Base-by-base conservation (phyloP, 2,888 invertebrate genomes). In the Cacoxenus indagator region DNA sequence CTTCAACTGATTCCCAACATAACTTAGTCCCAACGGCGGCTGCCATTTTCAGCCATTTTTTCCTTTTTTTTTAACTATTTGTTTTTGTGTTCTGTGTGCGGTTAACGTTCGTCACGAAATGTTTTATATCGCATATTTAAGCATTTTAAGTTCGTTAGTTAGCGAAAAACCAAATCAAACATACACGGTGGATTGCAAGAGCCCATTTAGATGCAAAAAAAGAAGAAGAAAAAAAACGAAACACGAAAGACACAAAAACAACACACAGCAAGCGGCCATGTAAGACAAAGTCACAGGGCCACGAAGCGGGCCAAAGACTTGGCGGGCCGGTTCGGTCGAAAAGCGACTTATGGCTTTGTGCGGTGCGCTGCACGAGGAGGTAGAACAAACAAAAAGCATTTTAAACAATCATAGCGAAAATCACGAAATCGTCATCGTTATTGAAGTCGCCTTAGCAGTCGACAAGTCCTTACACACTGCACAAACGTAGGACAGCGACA, bases 41-140 rank as follows among this genome's bases (percentile, higher is more conserved):
- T 17, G 17, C 48, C 48, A 48, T 37, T 37, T 37, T 37, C 14
- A 14, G 1, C 5, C 37, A 9, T 9, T 31, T 4, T 31, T 31
- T 31, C 5, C 31, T 31, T 4, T 31, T 31, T 57, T 55, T 24
- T 55, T 24, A 1, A 43, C 19, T 48, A 14, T 51, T 51, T 22
- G 22, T 17, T 51, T 51, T 51, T 51, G 51, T 37, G 51, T 51
- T 51, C 8, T 11, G 14, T 37, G 37, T 37, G 37, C 37, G 37
- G 37, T 14, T 37, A 11, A 37, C 65, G 66, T 76, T 74, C 73
- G 76, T 79, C 78, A 79, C 80, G 78, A 79, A 79, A 77, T 77
- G 77, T 80, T 77, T 76, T 75, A 78, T 78, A 72, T 75, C 74
- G 78, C 77, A 78, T 78, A 77, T 78, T 78, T 77, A 78, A 78